Conservation (phyloP, 1,140 invertebrate genomes). For the Trichonephila clavata region DNA sequence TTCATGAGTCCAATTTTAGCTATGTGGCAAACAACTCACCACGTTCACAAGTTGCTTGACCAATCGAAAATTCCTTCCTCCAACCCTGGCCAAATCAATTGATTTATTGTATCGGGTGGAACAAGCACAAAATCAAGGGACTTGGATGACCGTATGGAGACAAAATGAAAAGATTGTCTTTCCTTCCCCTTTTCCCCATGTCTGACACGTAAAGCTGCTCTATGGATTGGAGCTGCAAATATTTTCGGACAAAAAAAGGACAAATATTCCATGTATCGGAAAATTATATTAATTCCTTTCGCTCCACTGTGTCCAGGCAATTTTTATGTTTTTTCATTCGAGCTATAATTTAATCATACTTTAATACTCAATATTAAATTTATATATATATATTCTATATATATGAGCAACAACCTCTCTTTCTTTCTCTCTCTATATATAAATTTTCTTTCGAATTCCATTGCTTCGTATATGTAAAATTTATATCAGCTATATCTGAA, state of each 20-base stretch:
- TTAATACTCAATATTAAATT: too few relatives aligned
- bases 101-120: constrained; percentile 71
- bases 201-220: neutral
- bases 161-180: constrained; percentile 71
- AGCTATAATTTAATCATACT: too few relatives aligned
- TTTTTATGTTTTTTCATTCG: too few relatives aligned
- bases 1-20: neutral
- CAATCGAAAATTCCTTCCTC: constrained; percentile 30
- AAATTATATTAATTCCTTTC: constrained; percentile 32
- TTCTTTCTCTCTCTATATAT: too few relatives aligned
- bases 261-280: constrained; percentile 44
- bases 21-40: constrained; percentile 61
- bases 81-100: constrained; percentile 60
- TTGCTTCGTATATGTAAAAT: too few relatives aligned
- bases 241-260: constrained; percentile 49
- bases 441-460: too few relatives aligned
- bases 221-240: constrained; percentile 42
- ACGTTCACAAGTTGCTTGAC: constrained; percentile 55
- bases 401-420: too few relatives aligned
- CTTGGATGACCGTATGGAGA: constrained; percentile 49
- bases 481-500: too few relatives aligned
- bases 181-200: neutral
- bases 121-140: constrained; percentile 71
- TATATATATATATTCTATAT: too few relatives aligned
- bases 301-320: too few relatives aligned